Conservation (phyloP, 2,888 invertebrate species). For the Lasioglossum calceatum region DNA sequence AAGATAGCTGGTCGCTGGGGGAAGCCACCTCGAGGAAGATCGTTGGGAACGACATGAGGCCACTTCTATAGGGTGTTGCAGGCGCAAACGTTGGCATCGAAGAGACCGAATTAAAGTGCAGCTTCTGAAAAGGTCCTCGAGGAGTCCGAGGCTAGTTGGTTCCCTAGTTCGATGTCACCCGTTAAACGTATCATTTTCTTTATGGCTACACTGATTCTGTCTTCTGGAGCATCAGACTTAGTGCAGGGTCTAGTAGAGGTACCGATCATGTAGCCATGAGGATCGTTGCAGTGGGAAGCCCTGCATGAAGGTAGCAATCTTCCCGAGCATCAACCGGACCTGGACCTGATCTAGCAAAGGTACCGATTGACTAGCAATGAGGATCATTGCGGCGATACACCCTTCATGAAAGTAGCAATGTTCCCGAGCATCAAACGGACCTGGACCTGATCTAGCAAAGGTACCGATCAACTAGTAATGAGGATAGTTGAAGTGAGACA, state of each 20-base stretch:
- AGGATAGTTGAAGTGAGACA: not conserved
- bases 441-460: too few species aligned
- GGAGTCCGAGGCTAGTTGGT: not conserved
- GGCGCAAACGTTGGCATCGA: not conserved
- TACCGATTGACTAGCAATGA: not conserved
- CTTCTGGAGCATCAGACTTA: too few species aligned
- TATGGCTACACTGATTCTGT: too few species aligned
- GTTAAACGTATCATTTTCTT: too few species aligned
- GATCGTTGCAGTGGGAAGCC: too few species aligned
- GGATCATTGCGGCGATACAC: slow-evolving; percentile 7
- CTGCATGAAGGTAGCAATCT: slow-evolving; percentile 1
- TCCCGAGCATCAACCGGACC: too few species aligned
- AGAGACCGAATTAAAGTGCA: not conserved
- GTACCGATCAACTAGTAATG: not conserved
- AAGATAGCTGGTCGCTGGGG: slow-evolving; percentile 34
- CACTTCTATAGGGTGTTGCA: slow-evolving; percentile 44
- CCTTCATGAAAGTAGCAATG: slow-evolving; percentile 25
- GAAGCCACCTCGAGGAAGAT: slow-evolving; percentile 47
- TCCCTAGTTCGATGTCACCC: too few species aligned
- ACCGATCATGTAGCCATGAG: too few species aligned
- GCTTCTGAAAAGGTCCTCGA: not conserved
- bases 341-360: not conserved
- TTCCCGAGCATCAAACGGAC: too few species aligned
- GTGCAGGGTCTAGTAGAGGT: too few species aligned
- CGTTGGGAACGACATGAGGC: slow-evolving; percentile 20